Percentiles rank a stretch among this genome's conserved stretches.
Conservation (phyloP, 2,113 vertebrate species). For the Rattus rattus region DNA sequence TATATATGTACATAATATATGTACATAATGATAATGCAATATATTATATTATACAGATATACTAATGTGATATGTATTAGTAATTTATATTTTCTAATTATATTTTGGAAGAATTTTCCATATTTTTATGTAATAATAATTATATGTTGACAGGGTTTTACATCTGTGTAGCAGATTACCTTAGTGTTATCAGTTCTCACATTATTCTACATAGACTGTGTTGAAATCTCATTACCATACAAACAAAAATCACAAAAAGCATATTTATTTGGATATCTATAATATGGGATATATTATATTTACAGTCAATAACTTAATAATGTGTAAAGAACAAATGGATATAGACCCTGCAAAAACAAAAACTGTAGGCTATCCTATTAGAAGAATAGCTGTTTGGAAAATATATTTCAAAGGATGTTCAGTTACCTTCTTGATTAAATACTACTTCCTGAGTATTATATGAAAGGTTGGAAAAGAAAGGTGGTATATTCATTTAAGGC, state of each 20-base stretch:
- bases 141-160: background rate
- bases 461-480: background rate
- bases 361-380: background rate
- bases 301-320: background rate
- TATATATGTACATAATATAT: background rate
- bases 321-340: slow-evolving; percentile 10
- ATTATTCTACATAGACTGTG: background rate
- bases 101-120: background rate
- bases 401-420: background rate
- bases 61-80: background rate
- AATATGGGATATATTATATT: background rate
- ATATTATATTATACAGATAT: background rate
- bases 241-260: background rate
- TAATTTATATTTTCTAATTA: background rate
- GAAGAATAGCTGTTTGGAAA: background rate
- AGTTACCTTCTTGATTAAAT: background rate
- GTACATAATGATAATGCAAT: background rate
- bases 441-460: background rate
- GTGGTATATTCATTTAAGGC: background rate
- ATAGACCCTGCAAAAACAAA: background rate
- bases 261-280: background rate
- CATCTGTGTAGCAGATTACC: background rate
- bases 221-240: background rate
- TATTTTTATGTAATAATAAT: background rate
- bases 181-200: background rate